phyloP scores from a whole-genome alignment of 1,140 invertebrate species.

The Drosophila malerkotliana region DNA sequence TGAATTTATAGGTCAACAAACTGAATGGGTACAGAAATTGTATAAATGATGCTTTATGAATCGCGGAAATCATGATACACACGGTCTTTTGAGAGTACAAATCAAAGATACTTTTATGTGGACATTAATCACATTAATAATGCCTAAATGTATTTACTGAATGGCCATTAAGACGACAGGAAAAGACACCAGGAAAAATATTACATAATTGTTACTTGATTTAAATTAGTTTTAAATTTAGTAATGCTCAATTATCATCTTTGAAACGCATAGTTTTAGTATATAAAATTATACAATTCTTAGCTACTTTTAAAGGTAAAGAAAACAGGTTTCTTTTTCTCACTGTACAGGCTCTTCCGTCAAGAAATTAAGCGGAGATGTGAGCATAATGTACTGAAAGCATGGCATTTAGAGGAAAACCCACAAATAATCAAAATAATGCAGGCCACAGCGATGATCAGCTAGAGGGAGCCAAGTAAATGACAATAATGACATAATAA shows the following conservation, averaged over 20 bases:
- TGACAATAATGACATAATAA: slow-evolving; percentile 82
- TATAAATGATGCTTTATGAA: slow-evolving; percentile 11
- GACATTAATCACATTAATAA: slow-evolving; percentile 38
- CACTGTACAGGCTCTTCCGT: slow-evolving; percentile 31
- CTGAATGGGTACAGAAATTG: background rate
- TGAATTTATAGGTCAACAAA: slow-evolving; percentile 45
- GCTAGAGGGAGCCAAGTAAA: slow-evolving; percentile 53
- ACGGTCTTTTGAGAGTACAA: slow-evolving; percentile 13
- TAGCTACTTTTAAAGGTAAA: too few species aligned
- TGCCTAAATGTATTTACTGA: background rate
- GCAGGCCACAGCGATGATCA: slow-evolving; percentile 23
- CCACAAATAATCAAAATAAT: slow-evolving; percentile 79
- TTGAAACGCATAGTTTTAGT: too few species aligned
- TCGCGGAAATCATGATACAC: slow-evolving; percentile 7
- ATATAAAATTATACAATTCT: too few species aligned
- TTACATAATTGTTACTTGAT: background rate
- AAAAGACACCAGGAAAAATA: background rate
- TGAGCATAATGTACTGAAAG: slow-evolving; percentile 69
- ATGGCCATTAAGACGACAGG: background rate
- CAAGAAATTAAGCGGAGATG: slow-evolving; percentile 50
- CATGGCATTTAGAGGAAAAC: slow-evolving; percentile 48
- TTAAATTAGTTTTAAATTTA: too few species aligned
- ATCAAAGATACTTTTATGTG: slow-evolving; percentile 36
- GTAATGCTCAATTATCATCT: too few species aligned
- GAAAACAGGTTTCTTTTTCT: background rate